Base-by-base conservation (phyloP, 1,140 invertebrate genomes). In the Lethrus apterus region DNA sequence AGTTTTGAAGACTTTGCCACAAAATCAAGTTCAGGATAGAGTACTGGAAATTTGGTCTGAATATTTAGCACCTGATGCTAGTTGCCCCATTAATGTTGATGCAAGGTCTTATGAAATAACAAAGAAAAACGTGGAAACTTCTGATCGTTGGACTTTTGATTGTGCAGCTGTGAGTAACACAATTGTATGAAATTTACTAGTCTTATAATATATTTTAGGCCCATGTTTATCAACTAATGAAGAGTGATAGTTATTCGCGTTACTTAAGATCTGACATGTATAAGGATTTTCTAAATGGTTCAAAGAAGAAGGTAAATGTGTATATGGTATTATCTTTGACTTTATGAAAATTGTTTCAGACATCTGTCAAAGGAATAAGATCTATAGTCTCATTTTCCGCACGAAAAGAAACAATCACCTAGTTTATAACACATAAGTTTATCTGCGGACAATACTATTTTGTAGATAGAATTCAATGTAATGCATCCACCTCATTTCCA, bases 211-310 rank as follows among this genome's bases (percentile, higher is more conserved):
- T 38, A 10, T 56, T 72, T 30, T 72, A 95, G 88, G 91, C 94
- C 5, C 96, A 99, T 70, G 93, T 99, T 19, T 99, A 98, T 71
- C 93, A 98, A 65, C 73, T 99, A 46, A 99, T 99, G 97, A 98
- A 98, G 65, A 95, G 89, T 58, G 97, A 99, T 69, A 95, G 89
- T 58, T 99, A 99, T 65, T 94, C 92, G 29, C 78, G 97, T 51
- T 99, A 98, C 68, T 74, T 99, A 43, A 81, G 96, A 36, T 99
- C 96, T 2, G 96, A 99, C 60, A 95, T 97, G 87, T 99, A 98
- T 70, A 97, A 96, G 78, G 93, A 98, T 57, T 94, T 89, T 68
- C 74, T 97, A 36, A 93, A 88, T 70, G 90, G 89, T 54, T 90
- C 89, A 33, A 93, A 94, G 66, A 97, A 97, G 74, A 95, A 95